phyloP scores from a whole-genome alignment of 2,888 invertebrate genomes.

The Hypolimnas misippus region DNA sequence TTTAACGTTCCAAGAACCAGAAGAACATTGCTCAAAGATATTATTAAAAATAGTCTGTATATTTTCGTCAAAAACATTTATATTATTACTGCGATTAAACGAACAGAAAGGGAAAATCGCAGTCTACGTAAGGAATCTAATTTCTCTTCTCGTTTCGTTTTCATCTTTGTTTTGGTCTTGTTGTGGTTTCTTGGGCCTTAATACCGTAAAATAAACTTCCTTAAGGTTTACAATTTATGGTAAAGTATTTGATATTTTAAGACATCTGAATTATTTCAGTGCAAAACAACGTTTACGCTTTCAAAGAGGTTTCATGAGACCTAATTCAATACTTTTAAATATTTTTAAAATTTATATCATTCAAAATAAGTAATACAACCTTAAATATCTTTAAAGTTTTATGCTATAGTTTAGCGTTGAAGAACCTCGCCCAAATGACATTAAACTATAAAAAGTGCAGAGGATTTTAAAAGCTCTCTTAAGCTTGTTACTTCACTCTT shows the following conservation, averaged over 20 bases:
- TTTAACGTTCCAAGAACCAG: conserved; percentile 27
- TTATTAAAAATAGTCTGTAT: conserved; percentile 38
- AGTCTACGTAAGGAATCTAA: conserved; percentile 34
- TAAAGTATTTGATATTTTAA: conserved; percentile 27
- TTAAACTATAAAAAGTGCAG: not conserved
- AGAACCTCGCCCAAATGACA: too few relatives aligned
- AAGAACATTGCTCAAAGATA: conserved; percentile 29
- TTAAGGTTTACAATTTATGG: conserved; percentile 22
- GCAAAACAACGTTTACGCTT: conserved; percentile 24
- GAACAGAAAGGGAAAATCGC: conserved; percentile 25
- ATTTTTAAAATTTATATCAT: too few relatives aligned
- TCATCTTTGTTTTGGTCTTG: conserved; percentile 24
- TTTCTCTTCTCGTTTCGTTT: conserved; percentile 32
- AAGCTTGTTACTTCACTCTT: not conserved
- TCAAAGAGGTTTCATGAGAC: conserved; percentile 13
- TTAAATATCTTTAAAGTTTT: too few relatives aligned
- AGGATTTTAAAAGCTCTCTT: not conserved
- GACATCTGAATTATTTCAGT: conserved; percentile 21
- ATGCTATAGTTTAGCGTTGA: too few relatives aligned
- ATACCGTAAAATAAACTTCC: conserved; percentile 22
- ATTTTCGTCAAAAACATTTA: conserved; percentile 38
- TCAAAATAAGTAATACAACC: too few relatives aligned
- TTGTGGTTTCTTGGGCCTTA: conserved; percentile 24
- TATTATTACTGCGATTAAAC: conserved; percentile 37
- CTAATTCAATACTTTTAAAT: not conserved